Evolutionary conservation across 2,797 vertebrate genomes (phyloP), one percentile per base, ranked within the genome.

Genomic region (Clamator glandarius): DNA sequence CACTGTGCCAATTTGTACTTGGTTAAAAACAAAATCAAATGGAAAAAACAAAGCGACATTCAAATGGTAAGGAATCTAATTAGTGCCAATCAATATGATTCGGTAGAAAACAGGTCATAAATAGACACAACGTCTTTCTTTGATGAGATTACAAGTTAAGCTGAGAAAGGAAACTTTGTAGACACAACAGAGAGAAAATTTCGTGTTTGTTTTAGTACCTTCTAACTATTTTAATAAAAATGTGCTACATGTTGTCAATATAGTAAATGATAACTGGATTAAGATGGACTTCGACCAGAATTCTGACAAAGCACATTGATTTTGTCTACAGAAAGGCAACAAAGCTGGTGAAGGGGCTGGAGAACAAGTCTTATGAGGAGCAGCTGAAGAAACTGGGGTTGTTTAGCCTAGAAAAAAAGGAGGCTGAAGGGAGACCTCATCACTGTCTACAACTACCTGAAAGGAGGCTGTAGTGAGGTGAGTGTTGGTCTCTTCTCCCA

Each of bases 21-120:
- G 31, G 11, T 41, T 66, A 59, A 80, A 85, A 91, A 39, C 7
- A 78, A 88, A 84, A 75, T 18, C 55, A 61, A 82, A 26, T 5
- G 28, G 23, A 16, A 26, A 50, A 88, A 59, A 26, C 21, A 4
- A 81, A 89, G 63, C 0, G 0, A 28, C 28, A 41, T 81, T 82
- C 42, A 83, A 79, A 70, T 44, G 16, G 19, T 31, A 59, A 42
- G 28, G 67, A 84, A 55, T 74, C 18, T 70, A 89, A 96, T 89
- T 89, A 89, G 59, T 76, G 79, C 33, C 90, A 95, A 55, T 86
- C 83, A 91, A 51, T 58, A 31, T 63, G 66, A 13, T 91, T 95
- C 91, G 86, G 46, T 26, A 79, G 87, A 88, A 96, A 93, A 72
- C 52, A 84, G 87, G 87, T 93, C 87, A 96, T 67, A 75, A 39